Percentiles rank a stretch among this genome's conserved stretches.
Conservation (phyloP, 2,113 vertebrate species). For the Anseranas semipalmata region DNA sequence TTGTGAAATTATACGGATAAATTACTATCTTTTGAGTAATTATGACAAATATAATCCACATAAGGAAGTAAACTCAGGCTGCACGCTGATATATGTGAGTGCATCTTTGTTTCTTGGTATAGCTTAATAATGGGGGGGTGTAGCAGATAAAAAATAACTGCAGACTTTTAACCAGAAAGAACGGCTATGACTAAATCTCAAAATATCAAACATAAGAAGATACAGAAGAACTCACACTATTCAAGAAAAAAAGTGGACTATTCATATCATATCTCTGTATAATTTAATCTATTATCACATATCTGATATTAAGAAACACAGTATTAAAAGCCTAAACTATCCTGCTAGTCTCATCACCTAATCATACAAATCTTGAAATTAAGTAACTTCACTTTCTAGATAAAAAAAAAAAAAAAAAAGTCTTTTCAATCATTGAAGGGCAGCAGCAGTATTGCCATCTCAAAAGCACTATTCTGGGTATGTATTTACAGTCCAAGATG, state of each 20-base stretch:
- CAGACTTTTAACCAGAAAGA: background rate
- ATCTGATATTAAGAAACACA: background rate
- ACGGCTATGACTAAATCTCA: background rate
- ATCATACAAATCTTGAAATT: background rate
- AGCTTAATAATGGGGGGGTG: accelerated
- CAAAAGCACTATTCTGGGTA: background rate
- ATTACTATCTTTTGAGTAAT: background rate
- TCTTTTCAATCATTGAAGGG: background rate
- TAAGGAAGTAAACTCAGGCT: background rate
- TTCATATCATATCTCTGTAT: accelerated
- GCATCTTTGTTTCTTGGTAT: background rate
- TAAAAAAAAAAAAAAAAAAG: background rate
- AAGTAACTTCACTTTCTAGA: background rate
- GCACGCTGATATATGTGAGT: background rate
- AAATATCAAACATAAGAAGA: background rate
- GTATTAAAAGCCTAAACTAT: background rate
- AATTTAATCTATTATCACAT: background rate
- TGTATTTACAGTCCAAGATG: background rate
- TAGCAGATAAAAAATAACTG: background rate
- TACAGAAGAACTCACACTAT: background rate
- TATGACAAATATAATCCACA: background rate
- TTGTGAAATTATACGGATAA: background rate
- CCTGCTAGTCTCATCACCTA: background rate
- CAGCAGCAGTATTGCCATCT: background rate
- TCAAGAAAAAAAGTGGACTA: background rate